phyloP scores from a whole-genome alignment of 2,797 vertebrate genomes.

The Sciurus vulgaris region DNA sequence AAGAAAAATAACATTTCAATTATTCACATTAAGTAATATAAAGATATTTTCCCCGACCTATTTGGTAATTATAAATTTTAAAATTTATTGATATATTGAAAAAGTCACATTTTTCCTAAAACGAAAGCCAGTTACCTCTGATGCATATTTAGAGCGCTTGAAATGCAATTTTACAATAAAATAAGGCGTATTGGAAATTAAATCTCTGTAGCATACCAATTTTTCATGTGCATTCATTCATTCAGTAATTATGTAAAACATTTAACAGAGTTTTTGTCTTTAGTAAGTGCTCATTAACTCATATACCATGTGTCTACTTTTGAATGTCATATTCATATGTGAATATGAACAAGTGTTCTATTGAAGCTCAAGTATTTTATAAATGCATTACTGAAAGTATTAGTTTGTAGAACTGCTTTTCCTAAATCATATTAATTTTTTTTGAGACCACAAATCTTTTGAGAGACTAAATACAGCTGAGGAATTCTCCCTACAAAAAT shows the following conservation, averaged over 20 bases:
- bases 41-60: not conserved
- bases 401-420: not conserved
- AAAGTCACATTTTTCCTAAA: slow-evolving; percentile 3
- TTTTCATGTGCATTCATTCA: slow-evolving; percentile 35
- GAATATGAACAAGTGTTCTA: slow-evolving; percentile 15
- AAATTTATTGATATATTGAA: not conserved
- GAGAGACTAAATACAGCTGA: not conserved
- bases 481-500: not conserved
- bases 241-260: slow-evolving; percentile 29
- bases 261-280: not conserved
- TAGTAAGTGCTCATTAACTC: slow-evolving; percentile 19
- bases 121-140: not conserved
- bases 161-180: not conserved
- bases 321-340: not conserved
- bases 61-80: not conserved
- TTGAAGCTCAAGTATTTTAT: slow-evolving; percentile 46
- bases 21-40: not conserved
- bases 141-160: not conserved
- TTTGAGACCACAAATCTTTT: slow-evolving; percentile 16
- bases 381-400: not conserved
- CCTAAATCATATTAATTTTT: not conserved
- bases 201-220: not conserved
- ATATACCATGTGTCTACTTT: not conserved
- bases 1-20: slow-evolving; percentile 25
- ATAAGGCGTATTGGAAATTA: not conserved